Conservation (phyloP, 2,113 vertebrate genomes). For the Pyxicephalus adspersus region DNA sequence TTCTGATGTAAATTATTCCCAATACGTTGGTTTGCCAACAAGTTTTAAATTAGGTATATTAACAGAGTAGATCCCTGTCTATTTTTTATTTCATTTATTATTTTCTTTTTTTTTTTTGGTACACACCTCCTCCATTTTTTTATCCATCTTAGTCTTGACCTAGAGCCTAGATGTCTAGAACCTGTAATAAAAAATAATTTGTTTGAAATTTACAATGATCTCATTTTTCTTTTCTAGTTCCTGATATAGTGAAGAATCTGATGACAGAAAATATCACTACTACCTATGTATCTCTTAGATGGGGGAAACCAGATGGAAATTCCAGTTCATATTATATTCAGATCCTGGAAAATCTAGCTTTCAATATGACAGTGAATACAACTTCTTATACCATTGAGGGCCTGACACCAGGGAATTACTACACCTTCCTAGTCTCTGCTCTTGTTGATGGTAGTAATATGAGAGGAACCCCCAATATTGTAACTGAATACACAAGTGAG, state of each 20-base stretch:
- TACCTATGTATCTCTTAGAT: conserved; percentile 3
- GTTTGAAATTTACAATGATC: no score
- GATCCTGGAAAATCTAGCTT: neutral
- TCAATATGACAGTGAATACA: neutral
- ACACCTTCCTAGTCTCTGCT: conserved; percentile 12
- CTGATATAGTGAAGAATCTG: neutral
- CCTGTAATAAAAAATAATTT: no score
- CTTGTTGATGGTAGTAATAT: neutral
- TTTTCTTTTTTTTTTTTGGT: no score
- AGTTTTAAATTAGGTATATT: no score
- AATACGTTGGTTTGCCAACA: no score
- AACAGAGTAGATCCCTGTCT: no score
- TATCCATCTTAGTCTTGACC: no score
- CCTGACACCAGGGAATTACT: conserved; percentile 5
- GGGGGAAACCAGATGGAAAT: conserved; percentile 5
- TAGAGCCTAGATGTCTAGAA: no score
- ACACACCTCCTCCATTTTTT: no score
- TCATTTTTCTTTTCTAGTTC: no score
- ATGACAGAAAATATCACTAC: neutral
- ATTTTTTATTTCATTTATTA: no score
- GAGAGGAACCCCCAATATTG: neutral
- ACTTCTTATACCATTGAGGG: neutral
- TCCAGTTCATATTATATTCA: neutral
- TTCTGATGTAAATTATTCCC: no score
- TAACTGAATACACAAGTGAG: neutral